phyloP scores from a whole-genome alignment of 2,888 invertebrate genomes.

The Callyntrura guangdongensis region DNA sequence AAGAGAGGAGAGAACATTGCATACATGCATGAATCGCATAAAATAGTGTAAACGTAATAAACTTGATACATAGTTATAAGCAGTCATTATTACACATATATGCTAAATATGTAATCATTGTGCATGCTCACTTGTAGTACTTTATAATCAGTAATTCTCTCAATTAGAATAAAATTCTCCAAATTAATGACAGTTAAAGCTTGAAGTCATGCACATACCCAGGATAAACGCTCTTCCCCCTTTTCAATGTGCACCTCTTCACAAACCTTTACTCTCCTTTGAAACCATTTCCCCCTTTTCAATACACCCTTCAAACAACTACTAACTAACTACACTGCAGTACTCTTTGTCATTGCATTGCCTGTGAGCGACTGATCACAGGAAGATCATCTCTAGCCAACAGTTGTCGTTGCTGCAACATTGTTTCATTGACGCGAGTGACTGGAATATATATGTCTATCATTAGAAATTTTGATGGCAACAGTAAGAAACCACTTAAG shows the following conservation, averaged over 20 bases:
- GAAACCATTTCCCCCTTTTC: slow-evolving; percentile 47
- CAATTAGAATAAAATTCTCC: slow-evolving; percentile 45
- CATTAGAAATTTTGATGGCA: slow-evolving; percentile 41
- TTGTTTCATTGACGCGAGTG: slow-evolving; percentile 64
- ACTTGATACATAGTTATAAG: background rate
- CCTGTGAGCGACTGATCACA: slow-evolving; percentile 64
- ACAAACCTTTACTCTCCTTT: slow-evolving; percentile 18
- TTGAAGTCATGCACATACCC: slow-evolving; percentile 54
- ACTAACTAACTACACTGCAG: slow-evolving; percentile 10
- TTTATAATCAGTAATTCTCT: background rate
- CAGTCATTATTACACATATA: too few relatives aligned
- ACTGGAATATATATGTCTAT: slow-evolving; percentile 74
- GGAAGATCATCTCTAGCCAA: background rate
- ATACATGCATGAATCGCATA: background rate
- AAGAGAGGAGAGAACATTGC: background rate
- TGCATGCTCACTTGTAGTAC: background rate
- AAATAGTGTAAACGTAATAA: slow-evolving; percentile 52
- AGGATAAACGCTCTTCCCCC: background rate
- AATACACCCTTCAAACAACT: slow-evolving; percentile 28
- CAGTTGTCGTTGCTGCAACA: slow-evolving; percentile 39
- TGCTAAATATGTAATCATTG: background rate
- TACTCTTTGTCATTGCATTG: slow-evolving; percentile 36
- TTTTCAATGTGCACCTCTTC: slow-evolving; percentile 7
- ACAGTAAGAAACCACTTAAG: slow-evolving; percentile 22
- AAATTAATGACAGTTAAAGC: slow-evolving; percentile 69